A percentile compares a stretch with the other conserved stretches of the same genome.
These are phyloP conservation scores for Psilopsiagon aymara DNA, from an alignment of 2,113 vertebrate genomes.

Conservation along the genomic window DNA sequence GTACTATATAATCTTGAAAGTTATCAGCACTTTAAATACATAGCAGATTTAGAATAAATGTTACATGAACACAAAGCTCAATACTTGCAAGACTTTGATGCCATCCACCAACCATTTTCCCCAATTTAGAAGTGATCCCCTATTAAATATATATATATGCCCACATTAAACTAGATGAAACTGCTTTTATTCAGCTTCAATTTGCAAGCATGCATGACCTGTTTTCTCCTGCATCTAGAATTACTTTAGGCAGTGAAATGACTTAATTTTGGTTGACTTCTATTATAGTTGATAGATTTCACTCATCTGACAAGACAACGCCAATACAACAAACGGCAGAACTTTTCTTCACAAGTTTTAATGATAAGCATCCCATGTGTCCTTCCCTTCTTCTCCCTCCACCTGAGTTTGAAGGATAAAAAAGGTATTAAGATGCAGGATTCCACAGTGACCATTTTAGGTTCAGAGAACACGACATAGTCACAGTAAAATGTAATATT, in stretches of 20 bases:
- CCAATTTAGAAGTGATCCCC: neutral
- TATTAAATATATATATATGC: neutral
- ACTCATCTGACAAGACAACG: neutral
- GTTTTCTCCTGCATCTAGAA: neutral
- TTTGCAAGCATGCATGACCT: neutral
- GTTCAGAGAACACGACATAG: neutral
- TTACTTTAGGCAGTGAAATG: neutral
- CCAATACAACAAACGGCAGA: neutral
- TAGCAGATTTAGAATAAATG: neutral
- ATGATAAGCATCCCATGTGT: neutral
- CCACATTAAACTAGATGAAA: neutral
- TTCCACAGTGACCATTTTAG: neutral
- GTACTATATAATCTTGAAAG: neutral
- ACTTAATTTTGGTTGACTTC: neutral
- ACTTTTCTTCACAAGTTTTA: neutral
- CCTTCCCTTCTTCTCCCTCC: neutral
- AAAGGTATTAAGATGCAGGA: neutral
- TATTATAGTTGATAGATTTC: neutral
- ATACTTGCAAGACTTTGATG: neutral
- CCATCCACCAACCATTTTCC: neutral
- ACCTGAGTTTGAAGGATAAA: neutral
- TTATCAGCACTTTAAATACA: fast-evolving
- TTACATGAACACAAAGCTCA: neutral
- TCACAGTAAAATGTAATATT: neutral
- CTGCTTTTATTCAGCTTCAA: neutral